Conservation (phyloP, 1,140 invertebrate genomes). For the Aphaenogaster ashmeadi region DNA sequence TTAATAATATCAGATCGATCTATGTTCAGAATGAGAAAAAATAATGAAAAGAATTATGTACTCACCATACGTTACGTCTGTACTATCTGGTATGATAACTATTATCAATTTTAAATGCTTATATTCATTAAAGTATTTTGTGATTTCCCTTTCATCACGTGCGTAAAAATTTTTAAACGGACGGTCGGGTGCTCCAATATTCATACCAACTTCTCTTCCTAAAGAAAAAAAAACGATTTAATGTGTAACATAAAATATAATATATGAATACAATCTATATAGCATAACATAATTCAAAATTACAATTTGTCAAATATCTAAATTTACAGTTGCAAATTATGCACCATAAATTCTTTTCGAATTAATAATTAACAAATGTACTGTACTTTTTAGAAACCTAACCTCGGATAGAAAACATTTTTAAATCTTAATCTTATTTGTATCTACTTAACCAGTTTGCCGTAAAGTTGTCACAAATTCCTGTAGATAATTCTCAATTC, state of each 20-base stretch:
- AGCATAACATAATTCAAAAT: conserved; percentile 55
- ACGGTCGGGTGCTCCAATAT: conserved; percentile 65
- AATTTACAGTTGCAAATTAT: background rate
- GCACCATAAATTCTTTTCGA: background rate
- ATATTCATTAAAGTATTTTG: conserved; percentile 65
- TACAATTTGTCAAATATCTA: conserved; percentile 28
- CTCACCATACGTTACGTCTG: conserved; percentile 84
- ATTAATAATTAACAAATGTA: conserved; percentile 9
- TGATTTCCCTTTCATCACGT: conserved; percentile 49
- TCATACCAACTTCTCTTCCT: conserved; percentile 70
- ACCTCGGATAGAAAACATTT: background rate
- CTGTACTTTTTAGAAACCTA: background rate
- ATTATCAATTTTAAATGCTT: conserved; percentile 86
- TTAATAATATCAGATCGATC: background rate
- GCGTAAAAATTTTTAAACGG: conserved; percentile 61
- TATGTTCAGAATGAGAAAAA: background rate
- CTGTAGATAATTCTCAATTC: rapidly evolving
- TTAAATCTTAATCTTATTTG: background rate
- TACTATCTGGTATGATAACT: conserved; percentile 86
- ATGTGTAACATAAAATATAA: conserved; percentile 5
- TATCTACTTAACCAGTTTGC: conserved; percentile 18
- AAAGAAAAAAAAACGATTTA: background rate
- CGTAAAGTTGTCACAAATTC: background rate
- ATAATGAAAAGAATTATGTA: conserved; percentile 52
- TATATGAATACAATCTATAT: background rate